Base-by-base conservation (phyloP, 2,888 invertebrate genomes). In the Rhogogaster chlorosoma region DNA sequence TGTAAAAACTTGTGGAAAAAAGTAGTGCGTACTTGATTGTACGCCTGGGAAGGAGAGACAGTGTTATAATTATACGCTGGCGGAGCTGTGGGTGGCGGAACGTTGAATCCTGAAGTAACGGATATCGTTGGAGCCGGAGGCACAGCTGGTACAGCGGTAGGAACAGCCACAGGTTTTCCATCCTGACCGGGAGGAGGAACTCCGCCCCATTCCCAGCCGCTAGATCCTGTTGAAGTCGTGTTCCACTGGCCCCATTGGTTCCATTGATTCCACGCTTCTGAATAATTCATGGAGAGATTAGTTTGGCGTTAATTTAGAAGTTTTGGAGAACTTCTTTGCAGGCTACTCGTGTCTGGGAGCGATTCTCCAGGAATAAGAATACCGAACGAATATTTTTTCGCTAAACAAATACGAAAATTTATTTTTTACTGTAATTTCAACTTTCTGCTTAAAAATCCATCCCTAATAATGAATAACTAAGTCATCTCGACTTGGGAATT, bases 171-270 rank as follows among this genome's bases (percentile, higher is more conserved):
- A 7, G 93, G 90, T 88, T 92, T 93, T 61, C 92, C 92, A 87
- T 93, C 93, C 15, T 93, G 88, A 70, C 91, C 92, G 22, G 92
- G 92, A 1, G 93, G 91, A 77, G 93, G 91, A 45, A 92, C 92
- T 73, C 91, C 91, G 75, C 90, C 92, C 93, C 93, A 93, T 86
- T 93, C 93, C 93, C 93, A 93, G 73, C 89, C 92, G 49, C 90
- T 91, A 42, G 90, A 87, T 80, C 91, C 90, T 10, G 92, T 89
- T 36, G 90, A 90, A 18, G 91, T 88, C 5, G 90, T 86, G 26
- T 91, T 90, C 90, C 92, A 90, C 86, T 92, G 91, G 80, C 92
- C 92, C 93, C 93, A 93, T 36, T 93, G 92, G 84, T 88, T 91
- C 92, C 92, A 92, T 36, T 92, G 92, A 87, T 89, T 91, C 91